Base-by-base conservation (phyloP, 1,140 invertebrate species). In the Leguminivora glycinivorella region DNA sequence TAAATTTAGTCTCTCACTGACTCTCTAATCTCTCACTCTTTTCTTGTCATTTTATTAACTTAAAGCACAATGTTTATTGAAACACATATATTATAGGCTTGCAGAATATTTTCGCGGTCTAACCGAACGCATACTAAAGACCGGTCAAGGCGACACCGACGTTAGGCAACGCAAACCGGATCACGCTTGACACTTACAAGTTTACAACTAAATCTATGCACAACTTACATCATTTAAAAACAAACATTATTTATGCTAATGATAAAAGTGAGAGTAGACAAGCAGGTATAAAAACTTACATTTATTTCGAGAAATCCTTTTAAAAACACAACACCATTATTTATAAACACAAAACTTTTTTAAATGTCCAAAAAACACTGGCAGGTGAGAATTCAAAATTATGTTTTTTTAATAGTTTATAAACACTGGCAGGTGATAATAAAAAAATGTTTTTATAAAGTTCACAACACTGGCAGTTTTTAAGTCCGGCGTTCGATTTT, bases 401-500 rank as follows among this genome's bases (percentile, higher is more conserved):
- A n/a, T 34, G 12, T 34, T 34, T 34, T 14, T 4, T 38, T 0
- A 38, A 14, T 12, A 12, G 12, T 38, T 38, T 0, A 12, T 38
- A 12, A 38, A 3, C 34, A 38, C 34, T 38, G 34, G 10, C 34
- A n/a, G n/a, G n/a, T n/a, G n/a, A n/a, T n/a, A n/a, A n/a, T n/a
- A n/a, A n/a, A n/a, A n/a, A n/a, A n/a, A n/a, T 38, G 34, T 14
- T 38, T 38, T 29, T 29, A n/a, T n/a, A n/a, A n/a, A n/a, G n/a
- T n/a, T n/a, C n/a, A n/a, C 17, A 29, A 38, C 71, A 71, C 58
- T 22, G 68, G 38, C 69, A 72, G 63, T 69, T 75, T 78, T 81
- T 81, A 77, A 72, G n/a, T n/a, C 76, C 72, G 75, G 72, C 74
- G 74, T 79, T 75, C 72, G 73, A 75, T 31, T 63, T 63, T 63